Evolutionary conservation across 2,797 vertebrate species (phyloP), one percentile per base, ranked within the genome.

Genomic region (Myripristis murdjan): DNA sequence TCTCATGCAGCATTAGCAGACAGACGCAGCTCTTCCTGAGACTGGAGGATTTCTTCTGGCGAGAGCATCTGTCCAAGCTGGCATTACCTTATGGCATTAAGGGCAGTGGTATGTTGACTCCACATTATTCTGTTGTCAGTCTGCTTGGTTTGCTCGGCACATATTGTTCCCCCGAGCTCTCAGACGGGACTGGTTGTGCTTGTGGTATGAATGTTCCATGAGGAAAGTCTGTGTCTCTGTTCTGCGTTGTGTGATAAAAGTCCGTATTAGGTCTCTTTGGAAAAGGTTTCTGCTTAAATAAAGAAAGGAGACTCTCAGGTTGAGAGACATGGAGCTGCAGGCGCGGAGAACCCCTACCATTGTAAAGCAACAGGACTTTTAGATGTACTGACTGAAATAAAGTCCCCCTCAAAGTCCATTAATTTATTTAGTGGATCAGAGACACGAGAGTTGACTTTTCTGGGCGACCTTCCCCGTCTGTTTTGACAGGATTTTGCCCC

Each of bases 11-110:
- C 90, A 94, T 95, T 85, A 95, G 94, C n/a, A 93, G 94, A 82
- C 94, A 93, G n/a, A 95, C 90, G 1, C 91, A 96, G 5, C 94
- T 98, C 67, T 99, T 99, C 87, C 87, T 98, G 81, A 95, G 95
- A 91, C 84, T 98, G 79, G 94, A 95, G 73, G 96, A 98, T 74
- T 98, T 96, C 84, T 98, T 97, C 73, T 98, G 97, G 97, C 94
- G 87, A 67, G 91, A 96, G 86, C 93, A 90, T 1, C 89, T 90
- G 0, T 96, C 96, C 0, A 44, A 80, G n/a, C 92, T 95, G 0
- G 86, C 95, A 55, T 91, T 98, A 87, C 97, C 97, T 26, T 99
- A 97, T 0, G 97, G 97, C 64, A 93, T 96, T 35, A 98, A 97
- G 60, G 97, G 95, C 70, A 97, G 95, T 1, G 97, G 97, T 98